phyloP scores from a whole-genome alignment of 2,888 invertebrate species.

The Mermis nigrescens region DNA sequence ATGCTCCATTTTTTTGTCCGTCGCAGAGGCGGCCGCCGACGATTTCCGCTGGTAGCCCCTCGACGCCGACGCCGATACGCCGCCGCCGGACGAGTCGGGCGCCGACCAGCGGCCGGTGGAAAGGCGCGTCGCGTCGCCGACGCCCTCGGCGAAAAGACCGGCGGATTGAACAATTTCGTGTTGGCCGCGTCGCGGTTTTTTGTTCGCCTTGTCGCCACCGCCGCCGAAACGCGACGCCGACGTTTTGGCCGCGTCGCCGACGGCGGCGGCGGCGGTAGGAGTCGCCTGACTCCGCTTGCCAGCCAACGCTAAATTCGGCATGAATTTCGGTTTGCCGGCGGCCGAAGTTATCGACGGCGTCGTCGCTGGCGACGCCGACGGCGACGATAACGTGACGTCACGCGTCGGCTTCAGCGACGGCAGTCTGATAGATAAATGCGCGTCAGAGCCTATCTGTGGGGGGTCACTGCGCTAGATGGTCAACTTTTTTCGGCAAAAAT shows the following conservation, averaged over 20 bases:
- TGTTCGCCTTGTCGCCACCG: not conserved
- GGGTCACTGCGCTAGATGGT: too few relatives aligned
- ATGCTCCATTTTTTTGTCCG: not conserved
- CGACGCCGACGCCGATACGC: too few relatives aligned
- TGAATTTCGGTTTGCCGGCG: not conserved
- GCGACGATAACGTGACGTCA: not conserved
- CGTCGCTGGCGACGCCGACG: not conserved
- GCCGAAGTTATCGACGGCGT: not conserved
- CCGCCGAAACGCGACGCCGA: too few relatives aligned
- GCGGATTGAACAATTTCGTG: not conserved
- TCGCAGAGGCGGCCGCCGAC: not conserved
- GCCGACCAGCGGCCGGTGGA: not conserved
- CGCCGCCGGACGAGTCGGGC: too few relatives aligned
- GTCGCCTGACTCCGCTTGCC: not conserved
- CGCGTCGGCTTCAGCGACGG: not conserved
- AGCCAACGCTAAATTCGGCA: constrained; percentile 6
- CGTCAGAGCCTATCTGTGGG: too few relatives aligned
- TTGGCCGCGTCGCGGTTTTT: not conserved
- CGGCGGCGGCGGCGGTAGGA: not conserved
- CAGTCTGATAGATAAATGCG: not conserved
- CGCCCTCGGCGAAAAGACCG: not conserved
- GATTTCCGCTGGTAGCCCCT: not conserved
- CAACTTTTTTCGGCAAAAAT: not conserved
- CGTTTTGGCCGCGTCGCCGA: not conserved
- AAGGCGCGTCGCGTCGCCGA: not conserved